Evolutionary conservation across 2,113 vertebrate genomes (phyloP), one percentile per base, ranked within the genome.

Genomic region (Aptenodytes forsteri): DNA sequence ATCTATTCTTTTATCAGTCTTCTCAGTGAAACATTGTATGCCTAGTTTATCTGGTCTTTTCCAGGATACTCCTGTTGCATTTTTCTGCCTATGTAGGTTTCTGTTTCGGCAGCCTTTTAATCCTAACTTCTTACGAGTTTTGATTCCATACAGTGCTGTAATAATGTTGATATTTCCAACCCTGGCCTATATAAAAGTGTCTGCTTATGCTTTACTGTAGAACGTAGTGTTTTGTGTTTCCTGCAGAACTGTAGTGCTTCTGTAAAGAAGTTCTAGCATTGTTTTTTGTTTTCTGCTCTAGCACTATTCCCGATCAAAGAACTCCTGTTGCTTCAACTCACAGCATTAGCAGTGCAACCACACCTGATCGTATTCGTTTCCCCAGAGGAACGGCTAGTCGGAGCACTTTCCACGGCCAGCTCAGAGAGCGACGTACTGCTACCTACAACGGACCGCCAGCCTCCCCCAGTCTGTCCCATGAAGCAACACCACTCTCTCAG

Each of bases 381-480:
- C 99, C 99, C 7, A 97, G 99, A 61, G 99, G 99, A 96, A 99
- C 99, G 0, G 99, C 99, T 93, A 99, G 98, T 89, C 99, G 99
- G 79, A 99, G 99, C 98, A 99, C 99, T 93, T 99, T 99, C 98
- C 99, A 99, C 3, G 99, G 99, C 40, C 99, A 99, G 98, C 99
- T 99, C 92, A 97, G 99, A 21, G 99, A 99, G 94, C 99, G 99
- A 22, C 99, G 99, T 85, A 99, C 99, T 1, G 99, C 99, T 70
- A 99, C 99, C 2, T 99, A 99, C 96, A 99, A 99, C 2, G 99
- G 99, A 30, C 99, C 99, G 0, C 99, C 99, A 5, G 99, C 99
- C 84, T 99, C 99, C 1, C 99, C 99, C 94, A 99, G 99, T 34
- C 98, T 99, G 64, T 99, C 99, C 79, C 99, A 99, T 12, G 99